Percentiles rank a stretch among this genome's conserved stretches.
Evolutionary conservation across 2,113 vertebrate species (phyloP).

Genomic region (Scomber scombrus): DNA sequence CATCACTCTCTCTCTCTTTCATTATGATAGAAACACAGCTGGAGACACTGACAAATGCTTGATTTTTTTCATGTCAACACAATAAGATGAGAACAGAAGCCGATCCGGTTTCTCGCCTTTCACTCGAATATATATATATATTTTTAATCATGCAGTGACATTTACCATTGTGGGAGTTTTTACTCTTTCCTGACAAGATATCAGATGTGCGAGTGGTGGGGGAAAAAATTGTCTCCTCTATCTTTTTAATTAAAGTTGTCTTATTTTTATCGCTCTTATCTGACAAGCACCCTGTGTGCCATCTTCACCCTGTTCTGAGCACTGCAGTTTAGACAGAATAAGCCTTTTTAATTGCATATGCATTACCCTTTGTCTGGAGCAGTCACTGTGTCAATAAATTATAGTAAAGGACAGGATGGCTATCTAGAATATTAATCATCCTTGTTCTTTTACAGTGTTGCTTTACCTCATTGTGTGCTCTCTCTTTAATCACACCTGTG

Average conservation of each 20-base stretch:
- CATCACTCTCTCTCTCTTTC: not conserved
- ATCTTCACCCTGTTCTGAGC: conserved; percentile 29
- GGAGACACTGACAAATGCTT: conserved; percentile 34
- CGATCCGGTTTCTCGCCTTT: conserved; percentile 27
- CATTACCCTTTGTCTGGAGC: conserved; percentile 69
- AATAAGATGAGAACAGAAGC: not conserved
- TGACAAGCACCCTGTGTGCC: conserved; percentile 30
- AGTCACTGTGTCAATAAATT: conserved; percentile 71
- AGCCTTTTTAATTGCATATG: conserved; percentile 71
- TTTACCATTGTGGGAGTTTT: conserved; percentile 62
- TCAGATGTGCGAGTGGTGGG: conserved; percentile 36
- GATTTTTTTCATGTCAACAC: not conserved
- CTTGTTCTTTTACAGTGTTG: conserved; percentile 20
- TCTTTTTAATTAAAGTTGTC: conserved; percentile 77
- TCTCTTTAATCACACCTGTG: conserved; percentile 16
- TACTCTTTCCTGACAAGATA: conserved; percentile 42
- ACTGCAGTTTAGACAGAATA: conserved; percentile 44
- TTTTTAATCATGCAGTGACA: conserved; percentile 55
- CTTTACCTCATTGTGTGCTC: conserved; percentile 24
- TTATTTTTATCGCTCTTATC: conserved; percentile 73
- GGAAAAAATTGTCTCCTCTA: conserved; percentile 19
- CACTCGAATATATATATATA: not conserved
- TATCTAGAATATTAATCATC: conserved; percentile 70
- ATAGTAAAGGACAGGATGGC: conserved; percentile 60
- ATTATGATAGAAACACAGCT: conserved; percentile 2